Evolutionary conservation across 2,888 invertebrate genomes (phyloP).

Genomic region (Drosophila bunnanda): DNA sequence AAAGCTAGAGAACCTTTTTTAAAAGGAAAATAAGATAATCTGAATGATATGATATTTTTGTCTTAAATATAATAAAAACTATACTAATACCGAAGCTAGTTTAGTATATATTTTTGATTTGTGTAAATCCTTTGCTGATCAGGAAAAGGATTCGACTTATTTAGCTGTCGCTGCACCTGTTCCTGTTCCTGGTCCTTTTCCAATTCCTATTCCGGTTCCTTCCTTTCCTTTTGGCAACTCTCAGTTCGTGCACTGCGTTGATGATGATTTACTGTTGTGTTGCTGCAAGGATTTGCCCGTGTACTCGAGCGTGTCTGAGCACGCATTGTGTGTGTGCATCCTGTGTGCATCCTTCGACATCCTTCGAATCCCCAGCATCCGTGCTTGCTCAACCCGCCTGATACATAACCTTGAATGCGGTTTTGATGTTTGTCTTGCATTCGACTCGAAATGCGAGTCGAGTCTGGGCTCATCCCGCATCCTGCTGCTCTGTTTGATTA

Average conservation of each 20-base stretch:
- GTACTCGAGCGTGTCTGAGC: constrained; percentile 75
- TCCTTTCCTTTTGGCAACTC: constrained; percentile 16
- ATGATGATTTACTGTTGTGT: constrained; percentile 84
- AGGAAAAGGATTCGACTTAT: constrained; percentile 11
- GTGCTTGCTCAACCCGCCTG: constrained; percentile 78
- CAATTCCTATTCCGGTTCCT: neutral
- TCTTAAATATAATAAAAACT: too few relatives aligned
- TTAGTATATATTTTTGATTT: neutral
- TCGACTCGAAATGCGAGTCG: constrained; percentile 35
- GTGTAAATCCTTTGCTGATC: neutral
- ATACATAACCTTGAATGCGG: constrained; percentile 81
- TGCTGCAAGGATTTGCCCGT: constrained; percentile 77
- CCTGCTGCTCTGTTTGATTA: constrained; percentile 56
- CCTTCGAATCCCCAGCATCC: constrained; percentile 41
- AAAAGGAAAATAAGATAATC: neutral
- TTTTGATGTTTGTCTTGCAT: constrained; percentile 68
- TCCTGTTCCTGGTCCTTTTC: constrained; percentile 1
- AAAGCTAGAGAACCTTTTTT: neutral
- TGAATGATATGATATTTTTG: too few relatives aligned
- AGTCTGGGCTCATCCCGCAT: constrained; percentile 12
- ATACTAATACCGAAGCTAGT: neutral
- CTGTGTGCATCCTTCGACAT: constrained; percentile 50
- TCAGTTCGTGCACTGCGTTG: constrained; percentile 63
- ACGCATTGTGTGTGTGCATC: constrained; percentile 46
- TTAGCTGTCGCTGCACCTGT: constrained; percentile 35